phyloP scores from a whole-genome alignment of 1,140 invertebrate genomes.

The Drosophila nigromelanica region DNA sequence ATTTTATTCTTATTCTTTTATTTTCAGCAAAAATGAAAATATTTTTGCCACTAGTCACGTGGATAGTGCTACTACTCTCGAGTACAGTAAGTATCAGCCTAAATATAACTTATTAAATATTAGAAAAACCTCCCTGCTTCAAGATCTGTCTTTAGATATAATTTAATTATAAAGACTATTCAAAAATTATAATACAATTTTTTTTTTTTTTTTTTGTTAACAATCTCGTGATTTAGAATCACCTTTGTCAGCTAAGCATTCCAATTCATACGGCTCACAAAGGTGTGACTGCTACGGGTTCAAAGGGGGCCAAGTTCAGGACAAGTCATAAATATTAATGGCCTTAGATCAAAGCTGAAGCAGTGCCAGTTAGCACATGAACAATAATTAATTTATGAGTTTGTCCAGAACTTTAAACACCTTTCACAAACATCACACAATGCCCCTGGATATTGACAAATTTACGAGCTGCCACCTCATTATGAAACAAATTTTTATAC shows the following conservation, averaged over 20 bases:
- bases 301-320: slow-evolving; percentile 22
- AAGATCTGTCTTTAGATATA: neutral
- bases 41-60: slow-evolving; percentile 89
- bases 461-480: slow-evolving; percentile 72
- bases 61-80: slow-evolving; percentile 87
- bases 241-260: neutral
- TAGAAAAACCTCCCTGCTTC: no score
- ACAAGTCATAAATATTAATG: slow-evolving; percentile 32
- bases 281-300: slow-evolving; percentile 26
- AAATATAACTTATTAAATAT: neutral
- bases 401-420: slow-evolving; percentile 33
- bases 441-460: slow-evolving; percentile 40
- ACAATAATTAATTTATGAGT: slow-evolving; percentile 77
- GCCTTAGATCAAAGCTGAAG: slow-evolving; percentile 35
- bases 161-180: no score
- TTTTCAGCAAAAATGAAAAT: slow-evolving; percentile 89
- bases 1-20: slow-evolving; percentile 71
- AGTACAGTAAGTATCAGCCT: slow-evolving; percentile 85
- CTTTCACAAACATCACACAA: slow-evolving; percentile 25
- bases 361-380: slow-evolving; percentile 57
- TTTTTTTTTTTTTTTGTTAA: slow-evolving; percentile 3
- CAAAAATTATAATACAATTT: no score
- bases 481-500: slow-evolving; percentile 69
- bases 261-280: slow-evolving; percentile 3
- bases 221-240: neutral